A percentile compares a stretch with the other conserved stretches of the same genome.
These are phyloP conservation scores for Brachionus paranguensis DNA, from an alignment of 1,140 invertebrate genomes.

Conservation along the genomic window DNA sequence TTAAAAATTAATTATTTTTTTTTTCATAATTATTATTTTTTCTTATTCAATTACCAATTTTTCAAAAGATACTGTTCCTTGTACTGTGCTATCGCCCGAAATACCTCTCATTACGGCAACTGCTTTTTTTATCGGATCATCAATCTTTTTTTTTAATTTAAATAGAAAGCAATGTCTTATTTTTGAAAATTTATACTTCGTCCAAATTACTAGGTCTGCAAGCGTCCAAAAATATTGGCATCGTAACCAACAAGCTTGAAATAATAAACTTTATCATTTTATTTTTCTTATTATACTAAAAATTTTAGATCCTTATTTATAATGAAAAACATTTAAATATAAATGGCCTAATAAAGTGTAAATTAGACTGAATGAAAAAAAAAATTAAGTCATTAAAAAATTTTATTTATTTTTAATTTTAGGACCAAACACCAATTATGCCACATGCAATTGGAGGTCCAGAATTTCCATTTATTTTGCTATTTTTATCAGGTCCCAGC, in stretches of 20 bases:
- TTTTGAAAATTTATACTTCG: background rate
- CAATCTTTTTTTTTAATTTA: background rate
- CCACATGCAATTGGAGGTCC: slow-evolving; percentile 90
- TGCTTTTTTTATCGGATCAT: background rate
- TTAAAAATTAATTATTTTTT: background rate
- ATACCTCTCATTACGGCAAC: slow-evolving; percentile 5
- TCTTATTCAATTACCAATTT: background rate
- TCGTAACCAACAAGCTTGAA: background rate
- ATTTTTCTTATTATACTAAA: background rate
- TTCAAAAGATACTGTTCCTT: background rate
- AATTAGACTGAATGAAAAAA: background rate
- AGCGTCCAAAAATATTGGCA: background rate
- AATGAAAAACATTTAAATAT: background rate
- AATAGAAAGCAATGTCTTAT: background rate
- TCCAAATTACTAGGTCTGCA: background rate
- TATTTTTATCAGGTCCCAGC: slow-evolving; percentile 73
- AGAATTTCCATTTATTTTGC: slow-evolving; percentile 91
- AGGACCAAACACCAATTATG: slow-evolving; percentile 68
- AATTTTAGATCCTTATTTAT: background rate
- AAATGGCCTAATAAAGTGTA: background rate
- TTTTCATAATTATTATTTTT: background rate
- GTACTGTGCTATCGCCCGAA: background rate
- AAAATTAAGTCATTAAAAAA: background rate
- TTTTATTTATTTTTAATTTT: slow-evolving; percentile 34
- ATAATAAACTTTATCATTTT: background rate